Base-by-base conservation (phyloP, 2,797 vertebrate species). In the Discoglossus pictus region DNA sequence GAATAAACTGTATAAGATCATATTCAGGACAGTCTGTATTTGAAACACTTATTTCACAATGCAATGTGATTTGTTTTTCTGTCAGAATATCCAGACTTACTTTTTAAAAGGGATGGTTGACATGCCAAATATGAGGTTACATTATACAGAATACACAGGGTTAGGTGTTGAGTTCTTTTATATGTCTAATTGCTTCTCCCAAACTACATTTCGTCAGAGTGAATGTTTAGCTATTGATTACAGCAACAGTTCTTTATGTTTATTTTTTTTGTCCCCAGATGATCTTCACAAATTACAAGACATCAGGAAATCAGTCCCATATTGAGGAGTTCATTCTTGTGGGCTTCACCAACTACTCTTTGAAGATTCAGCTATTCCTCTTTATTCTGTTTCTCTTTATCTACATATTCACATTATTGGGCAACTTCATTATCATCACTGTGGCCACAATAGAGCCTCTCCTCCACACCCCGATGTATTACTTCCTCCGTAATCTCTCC, bases 391-490 rank as follows among this genome's bases (percentile, higher is more conserved):
- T 71, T 20, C 25, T 65, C 2, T 20, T 71, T 10, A 65, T 71
- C 15, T 71, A 71, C 15, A 25, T 65, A 13, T 71, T 71, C 17
- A 71, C 68, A 3, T n/a, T 71, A 17, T 20, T 65, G 18, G 68
- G 68, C 3, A 71, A 71, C 16, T 6, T 71, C 9, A 59, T 31
- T 5, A 64, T 71, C 11, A 51, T 71, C 35, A 51, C 53, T 2
- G 68, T 71, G 38, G 17, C 13, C 38, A 71, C 68, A 4, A 15
- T 71, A 25, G 68, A 71, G 23, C 36, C 61, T 4, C 36, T 59
- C 40, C 68, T 71, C 23, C 53, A 71, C 13, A 71, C 61, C 10
- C 68, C 68, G 1, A 71, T 71, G 68, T 71, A 71, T 44, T 71
- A 64, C 34, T 71, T 71, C 21, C 61, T 71, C 11, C 61, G 61